Evolutionary conservation across 2,797 vertebrate genomes (phyloP), one percentile per base, ranked within the genome.

Genomic region (Semaprochilodus insignis): DNA sequence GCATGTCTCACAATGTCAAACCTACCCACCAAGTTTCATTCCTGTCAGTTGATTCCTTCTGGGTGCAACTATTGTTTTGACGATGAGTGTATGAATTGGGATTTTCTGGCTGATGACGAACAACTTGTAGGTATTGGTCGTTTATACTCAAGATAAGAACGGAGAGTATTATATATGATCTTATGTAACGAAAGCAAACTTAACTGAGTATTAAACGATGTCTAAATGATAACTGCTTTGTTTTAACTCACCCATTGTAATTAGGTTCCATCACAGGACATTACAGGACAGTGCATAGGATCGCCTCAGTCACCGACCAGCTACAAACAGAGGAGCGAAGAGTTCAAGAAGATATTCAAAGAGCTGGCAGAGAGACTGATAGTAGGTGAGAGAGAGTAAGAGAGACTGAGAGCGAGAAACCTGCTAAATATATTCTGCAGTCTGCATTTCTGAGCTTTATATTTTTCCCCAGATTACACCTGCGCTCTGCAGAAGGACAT

Each of bases 401-500:
- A 57, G 52, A 77, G 69, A 52, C 17, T 71, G 59, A 31, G 73
- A 65, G 19, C 31, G 51, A 31, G 52, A 14, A 11, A 69, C 10
- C 2, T 6, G 57, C 54, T 34, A 44, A 31, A 71, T 19, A 21
- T 36, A 31, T 16, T 59, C 1, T 13, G 36, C 31, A 40, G 55
- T 17, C 34, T 72, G 21, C 40, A 44, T 54, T 1, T 54, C 10
- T 72, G 14, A 52, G 40, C 2, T 4, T 23, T 40, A 13, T 62
- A 70, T 1, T 78, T 79, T 19, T 83, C 13, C 57, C 0, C 86
- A 99, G 97, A 99, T 90, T 98, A 97, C 69, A 92, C 95, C 6
- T 99, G 97, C 89, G 97, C 98, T 17, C 95, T 99, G 78, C 97
- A 99, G 91, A 96, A 94, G 88, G 97, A 99, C 82, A 97, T 99